phyloP scores from a whole-genome alignment of 1,140 invertebrate genomes.

The Heliconius melpomene region DNA sequence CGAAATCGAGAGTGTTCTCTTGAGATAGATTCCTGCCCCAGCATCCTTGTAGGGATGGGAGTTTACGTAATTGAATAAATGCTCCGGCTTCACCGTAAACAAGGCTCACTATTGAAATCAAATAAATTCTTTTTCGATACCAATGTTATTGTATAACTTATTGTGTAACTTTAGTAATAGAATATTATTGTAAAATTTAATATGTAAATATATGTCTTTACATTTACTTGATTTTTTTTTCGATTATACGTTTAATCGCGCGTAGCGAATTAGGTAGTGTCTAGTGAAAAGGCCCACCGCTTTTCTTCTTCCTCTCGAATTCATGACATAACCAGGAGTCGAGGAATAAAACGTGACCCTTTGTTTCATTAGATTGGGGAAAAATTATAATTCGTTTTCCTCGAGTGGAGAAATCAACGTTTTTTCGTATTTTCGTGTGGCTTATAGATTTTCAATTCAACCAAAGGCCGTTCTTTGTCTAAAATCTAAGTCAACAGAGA shows the following conservation, averaged over 20 bases:
- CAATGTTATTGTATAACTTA: neutral
- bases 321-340: too few relatives aligned
- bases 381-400: too few relatives aligned
- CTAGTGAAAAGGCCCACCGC: too few relatives aligned
- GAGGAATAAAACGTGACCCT: too few relatives aligned
- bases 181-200: neutral
- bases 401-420: too few relatives aligned
- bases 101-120: constrained; percentile 18
- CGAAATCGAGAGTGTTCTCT: constrained; percentile 20
- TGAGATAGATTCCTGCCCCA: constrained; percentile 20
- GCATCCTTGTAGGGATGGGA: constrained; percentile 1
- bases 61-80: constrained; percentile 29
- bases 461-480: too few relatives aligned
- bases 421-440: too few relatives aligned
- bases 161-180: neutral
- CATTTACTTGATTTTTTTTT: neutral
- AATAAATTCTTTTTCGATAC: constrained; percentile 11
- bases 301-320: too few relatives aligned
- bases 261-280: too few relatives aligned
- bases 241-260: neutral
- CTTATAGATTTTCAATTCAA: too few relatives aligned
- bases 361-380: too few relatives aligned
- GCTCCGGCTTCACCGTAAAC: constrained; percentile 11
- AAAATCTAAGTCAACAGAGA: too few relatives aligned
- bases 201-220: neutral